Evolutionary conservation across 64 coral and sea anemone species (phyloP), one percentile per base, ranked within the genome.

Genomic region (Dendrophyllia cribrosa): DNA sequence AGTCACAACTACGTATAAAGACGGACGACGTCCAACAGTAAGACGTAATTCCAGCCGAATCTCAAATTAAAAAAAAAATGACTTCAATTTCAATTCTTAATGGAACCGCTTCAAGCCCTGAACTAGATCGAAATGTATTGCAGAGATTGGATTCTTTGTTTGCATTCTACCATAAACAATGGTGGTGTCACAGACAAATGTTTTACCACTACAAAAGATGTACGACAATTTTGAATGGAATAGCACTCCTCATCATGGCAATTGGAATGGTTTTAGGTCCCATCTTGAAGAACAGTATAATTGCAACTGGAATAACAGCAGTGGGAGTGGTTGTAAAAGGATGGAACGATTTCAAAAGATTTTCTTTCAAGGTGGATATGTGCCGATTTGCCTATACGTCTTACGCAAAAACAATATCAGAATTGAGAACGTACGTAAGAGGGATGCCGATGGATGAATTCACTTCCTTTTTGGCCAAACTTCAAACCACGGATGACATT

Each of bases 311-410:
- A 0, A 8, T 55, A 1, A 11, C 52, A 1, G 52, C 52, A 0
- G 52, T 55, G 6, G 52, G 52, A 1, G 11, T 55, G 1, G 6
- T 55, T 11, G 11, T 55, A 0, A 55, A 55, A 55, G 52, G 52
- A 55, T 55, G 52, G 52, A 55, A 55, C 52, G 52, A 55, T 15
- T 92, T 84, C n/a, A 46, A 51, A 20, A 78, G 74, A 53, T 92
- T 51, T 25, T 56, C 52, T 1, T 46, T n/a, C 26, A 76, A 70
- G 12, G 48, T 86, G 90, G 67, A 86, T 59, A 67, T 85, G 71
- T 75, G 71, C 15, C 71, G 58, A 9, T 92, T 92, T 78, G 90
- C 82, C 10, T 92, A 92, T 9, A 86, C 51, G 4, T 5, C 51
- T 53, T 9, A 53, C 9, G 51, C 51, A 4, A 53, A 53, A 53